Conservation (phyloP, 2,797 vertebrate genomes). For the Sebastes oblongus region DNA sequence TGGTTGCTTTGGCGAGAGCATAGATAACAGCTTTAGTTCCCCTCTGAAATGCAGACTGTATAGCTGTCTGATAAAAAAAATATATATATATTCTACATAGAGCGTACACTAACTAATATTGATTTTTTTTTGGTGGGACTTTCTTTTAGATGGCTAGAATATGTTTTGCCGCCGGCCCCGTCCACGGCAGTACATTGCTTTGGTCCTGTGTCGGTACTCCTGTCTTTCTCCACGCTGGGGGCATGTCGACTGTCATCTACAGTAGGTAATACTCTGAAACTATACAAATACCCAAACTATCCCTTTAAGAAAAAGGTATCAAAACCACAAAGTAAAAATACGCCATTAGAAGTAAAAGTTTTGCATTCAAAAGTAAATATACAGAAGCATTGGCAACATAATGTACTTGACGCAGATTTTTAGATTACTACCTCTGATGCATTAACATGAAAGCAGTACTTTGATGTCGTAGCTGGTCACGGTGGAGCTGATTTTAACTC, state of each 20-base stretch:
- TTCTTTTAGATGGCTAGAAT: background rate
- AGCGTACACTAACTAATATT: background rate
- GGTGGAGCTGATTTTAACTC: background rate
- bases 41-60: background rate
- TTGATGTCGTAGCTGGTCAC: background rate
- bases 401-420: background rate
- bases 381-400: background rate
- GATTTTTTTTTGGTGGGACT: background rate
- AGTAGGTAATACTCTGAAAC: too few species aligned
- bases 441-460: background rate
- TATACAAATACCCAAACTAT: too few species aligned
- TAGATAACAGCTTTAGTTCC: background rate
- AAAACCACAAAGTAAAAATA: too few species aligned
- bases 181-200: background rate
- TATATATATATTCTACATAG: background rate
- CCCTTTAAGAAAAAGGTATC: too few species aligned
- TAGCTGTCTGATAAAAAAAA: background rate
- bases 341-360: too few species aligned
- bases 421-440: background rate
- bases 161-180: background rate
- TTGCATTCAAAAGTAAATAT: too few species aligned
- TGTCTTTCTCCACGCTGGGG: too few species aligned
- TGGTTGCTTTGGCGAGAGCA: too few species aligned
- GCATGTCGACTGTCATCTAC: background rate
- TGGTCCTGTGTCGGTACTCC: too few species aligned